phyloP scores from a whole-genome alignment of 2,113 vertebrate genomes.

The Melanerpes aurifrons region DNA sequence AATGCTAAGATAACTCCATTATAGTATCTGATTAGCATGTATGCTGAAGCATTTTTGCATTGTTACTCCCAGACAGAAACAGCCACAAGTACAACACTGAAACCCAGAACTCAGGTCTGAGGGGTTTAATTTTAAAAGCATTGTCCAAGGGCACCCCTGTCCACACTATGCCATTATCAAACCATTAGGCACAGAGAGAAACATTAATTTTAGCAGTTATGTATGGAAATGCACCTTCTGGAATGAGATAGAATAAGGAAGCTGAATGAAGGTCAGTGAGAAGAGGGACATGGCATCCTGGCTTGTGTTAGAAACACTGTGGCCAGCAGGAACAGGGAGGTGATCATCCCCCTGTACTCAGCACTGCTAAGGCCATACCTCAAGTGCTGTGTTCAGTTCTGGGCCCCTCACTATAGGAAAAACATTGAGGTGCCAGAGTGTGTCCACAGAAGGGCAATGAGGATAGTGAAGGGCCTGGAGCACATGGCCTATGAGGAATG shows the following conservation, averaged over 20 bases:
- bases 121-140: not conserved
- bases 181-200: not conserved
- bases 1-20: not conserved
- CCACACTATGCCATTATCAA: not conserved
- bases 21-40: not conserved
- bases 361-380: too few relatives aligned
- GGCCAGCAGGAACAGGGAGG: too few relatives aligned
- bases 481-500: too few relatives aligned
- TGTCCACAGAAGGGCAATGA: too few relatives aligned
- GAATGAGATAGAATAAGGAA: not conserved
- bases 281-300: not conserved
- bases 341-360: too few relatives aligned
- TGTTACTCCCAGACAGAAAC: not conserved
- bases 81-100: not conserved
- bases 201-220: not conserved
- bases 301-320: too few relatives aligned
- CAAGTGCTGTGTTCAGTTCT: too few relatives aligned
- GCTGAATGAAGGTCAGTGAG: not conserved
- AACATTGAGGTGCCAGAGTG: too few relatives aligned
- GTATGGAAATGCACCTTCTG: not conserved
- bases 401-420: too few relatives aligned
- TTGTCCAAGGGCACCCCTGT: not conserved
- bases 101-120: not conserved
- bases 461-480: too few relatives aligned
- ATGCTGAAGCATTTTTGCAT: not conserved